Conservation (phyloP, 2,888 invertebrate species). For the Polyploca ridens region DNA sequence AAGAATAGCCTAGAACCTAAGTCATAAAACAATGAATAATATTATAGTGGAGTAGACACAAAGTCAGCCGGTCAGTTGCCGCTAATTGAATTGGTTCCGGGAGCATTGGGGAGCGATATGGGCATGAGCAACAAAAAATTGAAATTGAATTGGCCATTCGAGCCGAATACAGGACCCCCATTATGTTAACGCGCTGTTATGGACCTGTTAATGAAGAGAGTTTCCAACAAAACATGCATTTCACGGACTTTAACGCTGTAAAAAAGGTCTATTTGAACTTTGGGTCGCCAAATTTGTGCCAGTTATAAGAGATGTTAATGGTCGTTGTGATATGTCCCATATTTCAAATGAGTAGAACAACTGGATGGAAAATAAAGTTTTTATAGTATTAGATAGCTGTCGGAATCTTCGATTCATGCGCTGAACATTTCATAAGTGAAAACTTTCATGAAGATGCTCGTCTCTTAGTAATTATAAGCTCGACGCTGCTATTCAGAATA, state of each 20-base stretch:
- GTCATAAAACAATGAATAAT: background rate
- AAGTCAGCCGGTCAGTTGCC: slow-evolving; percentile 17
- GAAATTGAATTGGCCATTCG: slow-evolving; percentile 32
- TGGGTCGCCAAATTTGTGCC: background rate
- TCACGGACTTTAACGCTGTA: background rate
- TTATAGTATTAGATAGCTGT: too few species aligned
- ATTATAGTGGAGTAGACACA: background rate
- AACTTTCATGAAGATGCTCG: background rate
- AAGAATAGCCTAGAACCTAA: background rate
- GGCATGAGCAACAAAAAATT: slow-evolving; percentile 22
- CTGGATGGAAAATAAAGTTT: too few species aligned
- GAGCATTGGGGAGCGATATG: slow-evolving; percentile 26
- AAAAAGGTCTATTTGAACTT: background rate
- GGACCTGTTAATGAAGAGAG: slow-evolving; percentile 18
- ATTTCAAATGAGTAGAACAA: background rate
- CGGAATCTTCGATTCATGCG: too few species aligned
- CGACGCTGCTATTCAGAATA: background rate
- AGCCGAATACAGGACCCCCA: slow-evolving; percentile 28
- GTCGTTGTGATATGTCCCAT: background rate
- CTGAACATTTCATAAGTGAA: too few species aligned
- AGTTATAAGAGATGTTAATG: background rate
- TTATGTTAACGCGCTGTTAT: slow-evolving; percentile 25
- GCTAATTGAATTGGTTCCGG: slow-evolving; percentile 40
- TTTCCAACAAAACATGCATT: slow-evolving; percentile 12
- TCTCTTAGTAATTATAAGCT: background rate